Percentiles rank a stretch among this genome's conserved stretches.
Evolutionary conservation across 2,113 vertebrate species (phyloP).

Genomic region (Genyomyrus donnyi): DNA sequence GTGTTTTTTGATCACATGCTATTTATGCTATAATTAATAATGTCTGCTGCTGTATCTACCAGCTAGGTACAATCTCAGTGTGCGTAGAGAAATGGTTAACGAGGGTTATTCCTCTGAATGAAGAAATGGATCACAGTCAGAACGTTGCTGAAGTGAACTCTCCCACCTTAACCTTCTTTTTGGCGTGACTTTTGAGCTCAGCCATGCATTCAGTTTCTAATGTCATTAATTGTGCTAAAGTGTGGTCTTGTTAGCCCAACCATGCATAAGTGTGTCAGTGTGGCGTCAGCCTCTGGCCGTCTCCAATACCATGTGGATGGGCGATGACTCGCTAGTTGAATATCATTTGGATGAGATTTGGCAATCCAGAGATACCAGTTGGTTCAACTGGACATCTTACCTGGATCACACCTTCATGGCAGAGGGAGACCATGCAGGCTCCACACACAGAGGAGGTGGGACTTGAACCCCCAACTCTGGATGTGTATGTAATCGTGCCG

Average conservation of each 20-base stretch:
- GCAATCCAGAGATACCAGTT: not conserved
- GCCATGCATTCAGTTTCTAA: not conserved
- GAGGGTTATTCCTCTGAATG: not conserved
- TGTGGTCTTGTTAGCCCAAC: not conserved
- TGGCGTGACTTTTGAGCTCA: not conserved
- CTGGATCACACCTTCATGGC: not conserved
- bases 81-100: not conserved
- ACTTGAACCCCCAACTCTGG: not conserved
- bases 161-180: not conserved
- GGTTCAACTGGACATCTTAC: not conserved
- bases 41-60: not conserved
- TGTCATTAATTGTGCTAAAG: not conserved
- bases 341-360: not conserved
- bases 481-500: not conserved
- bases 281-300: not conserved
- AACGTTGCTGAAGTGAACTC: not conserved
- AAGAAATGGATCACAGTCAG: not conserved
- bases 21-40: no score
- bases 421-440: not conserved
- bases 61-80: not conserved
- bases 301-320: not conserved
- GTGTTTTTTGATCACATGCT: no score
- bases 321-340: not conserved
- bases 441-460: not conserved
- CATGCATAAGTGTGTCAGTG: not conserved